Base-by-base conservation (phyloP, 2,113 vertebrate genomes). In the Megaleporinus macrocephalus region DNA sequence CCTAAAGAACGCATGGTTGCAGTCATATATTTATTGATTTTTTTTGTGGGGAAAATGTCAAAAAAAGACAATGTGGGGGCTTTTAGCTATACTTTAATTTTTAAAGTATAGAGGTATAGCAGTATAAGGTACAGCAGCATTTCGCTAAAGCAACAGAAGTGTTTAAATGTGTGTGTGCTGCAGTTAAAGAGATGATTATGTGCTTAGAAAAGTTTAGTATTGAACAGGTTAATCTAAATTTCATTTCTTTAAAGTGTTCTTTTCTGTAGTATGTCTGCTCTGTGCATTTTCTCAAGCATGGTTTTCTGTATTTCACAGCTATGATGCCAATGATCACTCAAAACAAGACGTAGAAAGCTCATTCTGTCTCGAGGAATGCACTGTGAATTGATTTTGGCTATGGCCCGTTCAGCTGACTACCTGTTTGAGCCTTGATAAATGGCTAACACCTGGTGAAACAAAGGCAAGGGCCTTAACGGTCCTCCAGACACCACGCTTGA, bases 371-470 rank as follows among this genome's bases (percentile, higher is more conserved):
- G 16, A 14, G n/a, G 22, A n/a, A 44, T 24, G 13, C 33, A 9
- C 30, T 41, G 65, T 36, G 33, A 44, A 44, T 70, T n/a, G 22
- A 44, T 44, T 41, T 70, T 41, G 33, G 33, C 22, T 41, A 22
- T 13, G 36, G 33, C 66, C 24, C 24, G 13, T 70, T 70, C 33
- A 0, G n/a, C 22, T 24, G 4, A 10, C 63, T 66, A 30, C 63
- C 63, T 29, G 27, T 66, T 30, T 77, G 73, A 71, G 73, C 29
- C 77, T 66, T 75, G 61, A 53, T 59, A 65, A 72, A 72, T 66
- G 61, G 24, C 75, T 73, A 71, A 84, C 75, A 86, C 81, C 87
- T 89, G 79, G 44, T 82, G 79, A 44, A 80, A 86, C 57, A 78
- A 49, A 12, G 61, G 76, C 49, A 29, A n/a, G 33, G 61, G 78